These are phyloP conservation scores for Sweltsa coloradensis DNA, from an alignment of 1,140 invertebrate species.

Conservation along the genomic window DNA sequence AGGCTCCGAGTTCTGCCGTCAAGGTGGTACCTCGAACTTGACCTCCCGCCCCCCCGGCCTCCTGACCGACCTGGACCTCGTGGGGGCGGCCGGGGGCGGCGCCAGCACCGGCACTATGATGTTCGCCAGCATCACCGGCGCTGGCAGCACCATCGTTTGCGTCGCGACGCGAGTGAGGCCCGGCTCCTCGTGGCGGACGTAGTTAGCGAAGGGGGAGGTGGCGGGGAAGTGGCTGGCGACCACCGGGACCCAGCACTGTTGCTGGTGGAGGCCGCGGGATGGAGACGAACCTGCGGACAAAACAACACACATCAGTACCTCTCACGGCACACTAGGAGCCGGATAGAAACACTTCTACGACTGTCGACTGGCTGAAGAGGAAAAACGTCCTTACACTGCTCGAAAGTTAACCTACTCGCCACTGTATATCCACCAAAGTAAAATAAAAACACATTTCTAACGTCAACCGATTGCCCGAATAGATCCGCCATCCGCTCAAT, in stretches of 20 bases:
- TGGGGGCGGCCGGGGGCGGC: constrained; percentile 27
- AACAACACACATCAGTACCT: background rate
- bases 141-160: background rate
- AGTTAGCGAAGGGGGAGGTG: constrained; percentile 38
- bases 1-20: constrained; percentile 30
- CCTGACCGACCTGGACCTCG: constrained; percentile 28
- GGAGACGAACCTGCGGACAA: background rate
- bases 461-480: background rate
- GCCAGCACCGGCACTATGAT: constrained; percentile 25
- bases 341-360: background rate
- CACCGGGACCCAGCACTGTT: constrained; percentile 41
- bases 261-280: background rate
- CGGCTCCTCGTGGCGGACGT: constrained; percentile 6
- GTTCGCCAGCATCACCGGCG: constrained; percentile 14
- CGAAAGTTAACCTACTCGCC: background rate
- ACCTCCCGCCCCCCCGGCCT: constrained; percentile 31
- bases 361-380: background rate
- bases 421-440: background rate
- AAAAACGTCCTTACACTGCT: background rate
- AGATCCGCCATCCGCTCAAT: too few relatives aligned
- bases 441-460: background rate
- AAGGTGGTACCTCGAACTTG: constrained; percentile 35
- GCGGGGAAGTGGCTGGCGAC: constrained; percentile 46
- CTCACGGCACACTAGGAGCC: background rate
- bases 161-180: constrained; percentile 3